Base-by-base conservation (phyloP, 2,113 vertebrate genomes). In the Macquaria australasica region DNA sequence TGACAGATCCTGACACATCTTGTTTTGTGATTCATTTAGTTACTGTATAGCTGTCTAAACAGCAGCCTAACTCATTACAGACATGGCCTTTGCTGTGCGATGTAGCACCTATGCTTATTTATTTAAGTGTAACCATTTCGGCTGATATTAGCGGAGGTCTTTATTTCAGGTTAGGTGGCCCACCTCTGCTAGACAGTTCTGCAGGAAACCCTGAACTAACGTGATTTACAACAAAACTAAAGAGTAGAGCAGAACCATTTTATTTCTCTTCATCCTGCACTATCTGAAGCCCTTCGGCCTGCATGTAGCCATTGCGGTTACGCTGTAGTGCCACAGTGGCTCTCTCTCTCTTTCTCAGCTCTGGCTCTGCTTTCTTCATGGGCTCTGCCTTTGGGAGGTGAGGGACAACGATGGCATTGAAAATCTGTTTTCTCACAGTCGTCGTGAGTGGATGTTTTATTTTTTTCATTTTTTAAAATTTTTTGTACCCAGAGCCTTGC, bases 281-380 rank as follows among this genome's bases (percentile, higher is more conserved):
- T 83, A 80, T 66, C 28, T 76, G 82, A 25, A 79, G 60, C 81
- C 82, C 75, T 55, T 31, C 82, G 79, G 85, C 76, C 79, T 85
- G 23, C 82, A 48, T 62, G 64, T 74, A 45, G 84, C 84, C 84
- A 72, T 67, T 15, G 77, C 5, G 74, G 84, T 89, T 82, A 89
- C 81, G 77, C 81, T 55, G 66, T 84, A 87, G 84, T 87, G 74
- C 79, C 75, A 85, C 50, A 77, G 60, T 4, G 55, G 18, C n/a
- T 64, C 41, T 58, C 64, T 74, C 68, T 80, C 62, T 60, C 68
- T 79, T 39, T 77, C 80, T 77, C 83, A 56, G 16, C 18, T 34
- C 72, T 18, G 77, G 81, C 88, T 87, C 75, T 82, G 88, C 78
- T 80, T n/a, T 59, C 59, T 64, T 25, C 7, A 37, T 76, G 51